Percentiles rank a stretch among this genome's conserved stretches.
Conservation (phyloP, 1,140 invertebrate species). For the Colletes gigas region DNA sequence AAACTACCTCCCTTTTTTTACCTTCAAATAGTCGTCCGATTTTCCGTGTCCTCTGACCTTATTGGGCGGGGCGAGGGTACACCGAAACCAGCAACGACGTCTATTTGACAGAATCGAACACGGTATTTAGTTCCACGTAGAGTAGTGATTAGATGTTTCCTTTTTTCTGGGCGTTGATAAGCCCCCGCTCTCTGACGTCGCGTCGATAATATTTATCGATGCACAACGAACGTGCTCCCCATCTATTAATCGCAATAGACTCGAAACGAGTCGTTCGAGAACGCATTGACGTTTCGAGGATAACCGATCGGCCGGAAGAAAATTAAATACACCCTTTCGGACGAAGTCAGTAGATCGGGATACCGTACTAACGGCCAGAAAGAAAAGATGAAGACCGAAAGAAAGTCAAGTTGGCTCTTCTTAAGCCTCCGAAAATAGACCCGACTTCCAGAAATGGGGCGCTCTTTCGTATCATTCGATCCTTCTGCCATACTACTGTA, state of each 20-base stretch:
- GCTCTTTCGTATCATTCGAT: constrained; percentile 60
- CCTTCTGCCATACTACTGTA: constrained; percentile 37
- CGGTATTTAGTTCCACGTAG: constrained; percentile 61
- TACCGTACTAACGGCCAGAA: constrained; percentile 56
- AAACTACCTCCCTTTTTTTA: constrained; percentile 8
- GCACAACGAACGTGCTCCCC: too few species aligned
- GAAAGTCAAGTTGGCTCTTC: constrained; percentile 56
- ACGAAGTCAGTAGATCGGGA: constrained; percentile 7
- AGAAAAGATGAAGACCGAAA: not conserved
- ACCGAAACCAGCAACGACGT: constrained; percentile 61
- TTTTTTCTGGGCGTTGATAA: constrained; percentile 58
- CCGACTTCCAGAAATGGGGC: constrained; percentile 51
- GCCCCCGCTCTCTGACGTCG: constrained; percentile 10
- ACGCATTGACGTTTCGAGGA: too few species aligned
- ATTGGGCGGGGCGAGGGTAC: constrained; percentile 68
- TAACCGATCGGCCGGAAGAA: too few species aligned
- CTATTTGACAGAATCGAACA: constrained; percentile 59
- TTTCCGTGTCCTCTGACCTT: constrained; percentile 60
- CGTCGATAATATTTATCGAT: too few species aligned
- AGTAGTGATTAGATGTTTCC: constrained; percentile 54
- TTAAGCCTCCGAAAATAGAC: constrained; percentile 48
- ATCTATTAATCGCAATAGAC: too few species aligned
- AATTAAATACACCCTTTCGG: not conserved
- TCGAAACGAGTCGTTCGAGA: too few species aligned
- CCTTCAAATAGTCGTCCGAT: constrained; percentile 35